Conservation (phyloP, 2,113 vertebrate species). For the Ibidorhyncha struthersii region DNA sequence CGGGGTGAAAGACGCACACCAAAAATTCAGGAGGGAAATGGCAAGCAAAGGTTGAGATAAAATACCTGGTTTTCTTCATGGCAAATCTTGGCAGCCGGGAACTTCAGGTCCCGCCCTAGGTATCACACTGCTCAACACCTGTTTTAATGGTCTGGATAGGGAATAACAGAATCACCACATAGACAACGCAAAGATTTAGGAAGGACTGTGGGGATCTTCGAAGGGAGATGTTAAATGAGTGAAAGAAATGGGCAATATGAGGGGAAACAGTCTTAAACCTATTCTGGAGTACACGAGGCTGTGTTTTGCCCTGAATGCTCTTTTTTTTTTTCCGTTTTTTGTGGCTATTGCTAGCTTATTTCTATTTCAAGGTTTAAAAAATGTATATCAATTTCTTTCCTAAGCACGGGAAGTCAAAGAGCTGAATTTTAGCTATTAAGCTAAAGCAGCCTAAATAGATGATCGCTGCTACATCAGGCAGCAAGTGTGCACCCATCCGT, state of each 20-base stretch:
- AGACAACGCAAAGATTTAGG: not conserved
- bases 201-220: not conserved
- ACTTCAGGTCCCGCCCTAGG: not conserved
- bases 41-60: not conserved
- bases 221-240: not conserved
- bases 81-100: not conserved
- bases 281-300: slow-evolving; percentile 3
- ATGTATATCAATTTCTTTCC: slow-evolving; percentile 51
- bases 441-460: slow-evolving; percentile 63
- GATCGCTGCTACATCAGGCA: slow-evolving; percentile 53
- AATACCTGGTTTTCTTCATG: not conserved
- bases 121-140: not conserved
- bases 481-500: slow-evolving; percentile 54
- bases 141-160: not conserved
- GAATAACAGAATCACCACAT: not conserved
- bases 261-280: not conserved
- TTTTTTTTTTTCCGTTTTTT: not conserved
- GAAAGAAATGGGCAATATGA: not conserved
- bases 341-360: slow-evolving; percentile 9
- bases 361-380: slow-evolving; percentile 56
- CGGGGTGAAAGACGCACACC: not conserved
- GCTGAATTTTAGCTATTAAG: slow-evolving; percentile 60
- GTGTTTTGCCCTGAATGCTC: not conserved
- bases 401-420: slow-evolving; percentile 46
- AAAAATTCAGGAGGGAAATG: not conserved